phyloP scores from a whole-genome alignment of 2,888 invertebrate species.

The Drosophila meridiana region DNA sequence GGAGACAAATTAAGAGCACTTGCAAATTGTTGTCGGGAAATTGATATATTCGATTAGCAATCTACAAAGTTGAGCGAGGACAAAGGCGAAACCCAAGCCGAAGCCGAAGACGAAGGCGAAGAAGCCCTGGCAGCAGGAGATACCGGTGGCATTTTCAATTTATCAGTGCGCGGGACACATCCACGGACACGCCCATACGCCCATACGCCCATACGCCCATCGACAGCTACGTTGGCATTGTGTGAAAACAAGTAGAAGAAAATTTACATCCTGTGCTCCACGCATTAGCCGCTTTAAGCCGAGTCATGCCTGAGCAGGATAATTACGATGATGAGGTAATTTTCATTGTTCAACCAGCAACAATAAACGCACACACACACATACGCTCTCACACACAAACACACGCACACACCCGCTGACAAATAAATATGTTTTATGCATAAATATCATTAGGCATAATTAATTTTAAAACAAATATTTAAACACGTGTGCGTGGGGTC shows the following conservation, averaged over 20 bases:
- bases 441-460: constrained; percentile 68
- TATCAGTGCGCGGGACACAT: constrained; percentile 46
- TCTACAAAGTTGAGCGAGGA: constrained; percentile 31
- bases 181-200: constrained; percentile 17
- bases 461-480: constrained; percentile 65
- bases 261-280: constrained; percentile 50
- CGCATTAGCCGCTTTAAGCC: constrained; percentile 60
- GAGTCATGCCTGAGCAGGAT: constrained; percentile 85
- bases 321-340: constrained; percentile 86
- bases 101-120: background rate
- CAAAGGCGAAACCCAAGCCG: background rate
- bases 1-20: constrained; percentile 61
- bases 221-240: constrained; percentile 19
- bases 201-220: constrained; percentile 1
- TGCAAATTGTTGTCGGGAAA: constrained; percentile 65
- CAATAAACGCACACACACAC: background rate
- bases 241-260: constrained; percentile 40
- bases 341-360: constrained; percentile 43
- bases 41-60: constrained; percentile 78
- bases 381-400: constrained; percentile 3
- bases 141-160: constrained; percentile 52
- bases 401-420: constrained; percentile 7
- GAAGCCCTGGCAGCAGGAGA: background rate
- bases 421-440: constrained; percentile 53
- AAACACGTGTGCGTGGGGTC: constrained; percentile 31